These are phyloP conservation scores for Labrus mixtus DNA, from an alignment of 2,113 vertebrate species.

Conservation along the genomic window DNA sequence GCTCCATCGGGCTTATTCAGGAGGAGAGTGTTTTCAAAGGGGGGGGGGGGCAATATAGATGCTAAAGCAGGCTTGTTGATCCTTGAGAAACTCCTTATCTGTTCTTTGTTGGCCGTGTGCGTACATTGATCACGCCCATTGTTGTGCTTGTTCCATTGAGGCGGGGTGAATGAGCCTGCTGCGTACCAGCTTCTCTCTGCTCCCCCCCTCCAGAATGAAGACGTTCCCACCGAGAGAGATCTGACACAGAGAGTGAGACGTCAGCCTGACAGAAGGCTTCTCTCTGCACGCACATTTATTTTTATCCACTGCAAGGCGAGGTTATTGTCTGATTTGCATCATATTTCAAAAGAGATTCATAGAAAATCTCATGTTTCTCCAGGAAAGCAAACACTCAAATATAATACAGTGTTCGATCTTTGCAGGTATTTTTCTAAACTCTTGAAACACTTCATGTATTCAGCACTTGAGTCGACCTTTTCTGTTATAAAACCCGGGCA, in stretches of 20 bases:
- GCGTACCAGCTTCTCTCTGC: conserved; percentile 51
- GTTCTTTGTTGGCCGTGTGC: conserved; percentile 59
- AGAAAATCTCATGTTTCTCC: no score
- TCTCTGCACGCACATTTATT: not conserved
- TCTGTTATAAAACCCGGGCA: no score
- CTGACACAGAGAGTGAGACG: conserved; percentile 53
- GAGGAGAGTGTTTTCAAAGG: conserved; percentile 23
- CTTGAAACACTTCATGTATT: no score
- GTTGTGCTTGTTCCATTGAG: conserved; percentile 67
- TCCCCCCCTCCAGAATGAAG: conserved; percentile 57
- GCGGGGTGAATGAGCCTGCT: conserved; percentile 60
- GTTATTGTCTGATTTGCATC: no score
- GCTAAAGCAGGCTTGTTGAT: conserved; percentile 58
- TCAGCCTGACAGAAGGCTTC: conserved; percentile 1
- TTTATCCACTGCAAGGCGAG: not conserved
- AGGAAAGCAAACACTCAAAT: no score
- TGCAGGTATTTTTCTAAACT: no score
- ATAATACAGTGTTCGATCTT: no score
- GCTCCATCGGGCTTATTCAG: conserved; percentile 42
- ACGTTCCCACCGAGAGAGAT: conserved; percentile 59
- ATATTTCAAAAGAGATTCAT: no score
- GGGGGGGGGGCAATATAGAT: conserved; percentile 16
- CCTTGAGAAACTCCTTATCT: conserved; percentile 70
- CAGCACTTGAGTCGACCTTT: no score
- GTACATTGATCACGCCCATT: conserved; percentile 63